Evolutionary conservation across 2,797 vertebrate species (phyloP).

Genomic region (Artibeus jamaicensis): DNA sequence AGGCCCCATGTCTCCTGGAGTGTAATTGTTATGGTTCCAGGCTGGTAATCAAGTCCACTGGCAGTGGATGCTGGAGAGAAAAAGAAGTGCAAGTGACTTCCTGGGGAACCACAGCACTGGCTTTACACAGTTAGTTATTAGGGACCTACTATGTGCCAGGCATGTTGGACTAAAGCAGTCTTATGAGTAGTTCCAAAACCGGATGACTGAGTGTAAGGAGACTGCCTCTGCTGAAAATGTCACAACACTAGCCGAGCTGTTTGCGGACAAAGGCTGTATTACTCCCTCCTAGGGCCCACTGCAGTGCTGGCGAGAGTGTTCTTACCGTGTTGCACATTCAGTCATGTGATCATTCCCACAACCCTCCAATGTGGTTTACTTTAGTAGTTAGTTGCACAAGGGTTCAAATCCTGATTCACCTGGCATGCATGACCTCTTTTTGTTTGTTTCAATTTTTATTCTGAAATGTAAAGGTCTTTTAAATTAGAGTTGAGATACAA

Average conservation of each 20-base stretch:
- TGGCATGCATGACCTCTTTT: not conserved
- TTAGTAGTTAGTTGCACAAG: not conserved
- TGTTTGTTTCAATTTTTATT: not conserved
- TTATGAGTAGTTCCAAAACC: not conserved
- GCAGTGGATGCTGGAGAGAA: not conserved
- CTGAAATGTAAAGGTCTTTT: not conserved
- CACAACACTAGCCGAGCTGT: not conserved
- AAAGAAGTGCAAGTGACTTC: not conserved
- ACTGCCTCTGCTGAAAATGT: not conserved
- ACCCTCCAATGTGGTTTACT: not conserved
- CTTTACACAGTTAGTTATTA: not conserved
- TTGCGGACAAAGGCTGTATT: not conserved
- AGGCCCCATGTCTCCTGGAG: not conserved
- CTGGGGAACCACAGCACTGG: not conserved
- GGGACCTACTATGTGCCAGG: not conserved
- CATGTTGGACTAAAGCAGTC: not conserved
- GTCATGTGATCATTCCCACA: not conserved
- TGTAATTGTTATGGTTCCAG: not conserved
- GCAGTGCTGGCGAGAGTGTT: not conserved
- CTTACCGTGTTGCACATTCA: not conserved
- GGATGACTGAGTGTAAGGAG: not conserved
- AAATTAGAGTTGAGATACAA: not conserved
- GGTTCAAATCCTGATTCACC: not conserved
- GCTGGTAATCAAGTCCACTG: not conserved
- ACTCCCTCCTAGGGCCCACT: not conserved